Evolutionary conservation across 2,888 invertebrate species (phyloP).

Genomic region (Lochmaea crataegi): DNA sequence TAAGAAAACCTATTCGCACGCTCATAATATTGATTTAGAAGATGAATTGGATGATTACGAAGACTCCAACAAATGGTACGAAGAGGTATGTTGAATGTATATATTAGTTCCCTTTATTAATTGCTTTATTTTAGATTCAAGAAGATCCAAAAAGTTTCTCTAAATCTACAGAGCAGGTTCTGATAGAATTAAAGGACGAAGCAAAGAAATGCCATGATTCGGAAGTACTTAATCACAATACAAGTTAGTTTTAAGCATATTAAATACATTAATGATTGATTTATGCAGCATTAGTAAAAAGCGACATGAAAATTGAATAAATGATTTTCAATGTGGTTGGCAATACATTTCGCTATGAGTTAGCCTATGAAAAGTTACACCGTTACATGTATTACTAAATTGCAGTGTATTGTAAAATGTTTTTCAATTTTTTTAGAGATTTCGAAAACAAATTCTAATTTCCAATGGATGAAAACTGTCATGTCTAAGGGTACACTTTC

Average conservation of each 20-base stretch:
- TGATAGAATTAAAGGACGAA: constrained; percentile 73
- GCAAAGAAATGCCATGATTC: constrained; percentile 75
- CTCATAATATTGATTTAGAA: constrained; percentile 23
- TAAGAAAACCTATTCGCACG: constrained; percentile 1
- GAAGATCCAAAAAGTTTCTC: constrained; percentile 66
- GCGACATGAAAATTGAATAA: too few species aligned
- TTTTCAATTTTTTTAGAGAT: constrained; percentile 64
- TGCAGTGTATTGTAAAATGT: too few species aligned
- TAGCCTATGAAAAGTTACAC: too few species aligned
- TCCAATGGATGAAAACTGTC: constrained; percentile 83
- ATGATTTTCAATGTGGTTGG: too few species aligned
- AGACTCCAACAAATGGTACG: constrained; percentile 74
- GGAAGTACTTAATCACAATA: constrained; percentile 73
- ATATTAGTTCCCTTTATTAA: background rate
- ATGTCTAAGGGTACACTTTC: constrained; percentile 83
- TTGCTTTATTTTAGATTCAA: constrained; percentile 63
- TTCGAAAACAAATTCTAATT: constrained; percentile 72
- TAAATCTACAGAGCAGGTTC: constrained; percentile 67
- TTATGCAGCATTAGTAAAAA: too few species aligned
- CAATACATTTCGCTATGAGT: too few species aligned
- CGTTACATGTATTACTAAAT: too few species aligned
- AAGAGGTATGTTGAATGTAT: constrained; percentile 65
- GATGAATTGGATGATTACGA: constrained; percentile 46
- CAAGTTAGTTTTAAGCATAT: constrained; percentile 65
- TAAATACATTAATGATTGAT: background rate